Base-by-base conservation (phyloP, 2,113 vertebrate genomes). In the Podarcis cretensis region DNA sequence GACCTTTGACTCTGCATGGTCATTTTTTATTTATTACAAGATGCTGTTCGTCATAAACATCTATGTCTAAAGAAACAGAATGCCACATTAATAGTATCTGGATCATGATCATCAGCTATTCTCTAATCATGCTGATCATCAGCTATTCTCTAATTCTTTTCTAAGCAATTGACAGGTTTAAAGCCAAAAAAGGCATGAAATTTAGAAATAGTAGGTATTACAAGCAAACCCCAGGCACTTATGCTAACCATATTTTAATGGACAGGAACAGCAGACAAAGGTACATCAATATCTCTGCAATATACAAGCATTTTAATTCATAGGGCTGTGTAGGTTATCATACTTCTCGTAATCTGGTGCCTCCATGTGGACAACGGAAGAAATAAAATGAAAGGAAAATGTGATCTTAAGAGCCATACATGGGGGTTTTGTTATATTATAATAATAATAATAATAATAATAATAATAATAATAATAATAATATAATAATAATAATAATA, bases 341-440 rank as follows among this genome's bases (percentile, higher is more conserved):
- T 87, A 90, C 82, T 91, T 89, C 76, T 81, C 93, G 91, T 94
- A 92, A 94, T 86, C 90, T 90, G 93, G 89, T 93, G 96, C 96
- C 97, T 95, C 96, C 96, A 0, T 95, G 97, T 97, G 97, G 97
- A 90, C 65, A 40, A 91, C 8, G 20, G 10, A 1, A 0, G 66
- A 83, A 96, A 97, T 85, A 79, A 94, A 95, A 96, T 5, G 37
- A 30, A 90, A 43, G 35, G 79, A 30, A 23, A 76, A 43, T 32
- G 4, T 14, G 7, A n/a, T 9, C n/a, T 71, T 43, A 54, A 35
- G 87, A 87, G 63, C 32, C n/a, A 84, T 0, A 77, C 23, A 3
- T 27, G 20, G 40, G 16, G 35, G 0, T 21, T n/a, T 8, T 63
- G 7, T 14, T 54, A 13, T n/a, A n/a, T n/a, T n/a, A n/a, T 35